A percentile compares a stretch with the other conserved stretches of the same genome.
These are phyloP conservation scores for Holacanthella duospinosa DNA, from an alignment of 2,888 invertebrate species.

Conservation along the genomic window DNA sequence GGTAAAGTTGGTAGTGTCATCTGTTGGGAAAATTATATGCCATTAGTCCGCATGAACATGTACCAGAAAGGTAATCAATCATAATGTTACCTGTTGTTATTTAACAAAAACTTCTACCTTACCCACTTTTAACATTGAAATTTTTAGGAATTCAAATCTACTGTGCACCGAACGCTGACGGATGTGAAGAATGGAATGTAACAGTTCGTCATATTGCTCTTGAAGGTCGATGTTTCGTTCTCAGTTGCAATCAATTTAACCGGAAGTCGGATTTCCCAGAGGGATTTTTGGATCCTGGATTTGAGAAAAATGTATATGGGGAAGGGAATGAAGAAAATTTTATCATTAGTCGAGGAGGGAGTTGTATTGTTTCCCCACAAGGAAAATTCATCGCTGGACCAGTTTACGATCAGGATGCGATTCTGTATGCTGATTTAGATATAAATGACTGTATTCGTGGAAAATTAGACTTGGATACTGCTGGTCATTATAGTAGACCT, in stretches of 20 bases:
- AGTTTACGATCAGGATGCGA: constrained; percentile 17
- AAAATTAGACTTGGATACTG: constrained; percentile 26
- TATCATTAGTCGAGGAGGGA: constrained; percentile 20
- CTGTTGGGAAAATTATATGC: constrained; percentile 33
- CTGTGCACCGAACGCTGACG: constrained; percentile 25
- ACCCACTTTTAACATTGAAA: not conserved
- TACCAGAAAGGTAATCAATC: constrained; percentile 19
- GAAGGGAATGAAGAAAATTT: constrained; percentile 13
- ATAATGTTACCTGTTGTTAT: not conserved
- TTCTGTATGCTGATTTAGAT: constrained; percentile 23
- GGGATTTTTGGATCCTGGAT: not conserved
- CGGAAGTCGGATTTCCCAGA: constrained; percentile 17
- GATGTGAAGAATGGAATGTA: constrained; percentile 21
- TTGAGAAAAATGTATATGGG: constrained; percentile 9
- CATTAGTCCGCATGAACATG: constrained; percentile 19
- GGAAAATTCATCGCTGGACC: constrained; percentile 25
- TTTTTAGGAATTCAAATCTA: constrained; percentile 25
- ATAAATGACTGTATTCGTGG: constrained; percentile 20
- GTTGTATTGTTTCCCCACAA: constrained; percentile 22
- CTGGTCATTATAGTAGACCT: constrained; percentile 25
- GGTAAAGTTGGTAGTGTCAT: constrained; percentile 25
- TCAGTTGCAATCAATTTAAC: constrained; percentile 21
- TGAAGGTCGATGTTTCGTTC: constrained; percentile 27
- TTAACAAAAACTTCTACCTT: too few species aligned
- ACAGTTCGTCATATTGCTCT: constrained; percentile 25